Percentiles rank a stretch among this genome's conserved stretches.
phyloP scores from a whole-genome alignment of 1,140 invertebrate species.

The Adoxophyes honmai region DNA sequence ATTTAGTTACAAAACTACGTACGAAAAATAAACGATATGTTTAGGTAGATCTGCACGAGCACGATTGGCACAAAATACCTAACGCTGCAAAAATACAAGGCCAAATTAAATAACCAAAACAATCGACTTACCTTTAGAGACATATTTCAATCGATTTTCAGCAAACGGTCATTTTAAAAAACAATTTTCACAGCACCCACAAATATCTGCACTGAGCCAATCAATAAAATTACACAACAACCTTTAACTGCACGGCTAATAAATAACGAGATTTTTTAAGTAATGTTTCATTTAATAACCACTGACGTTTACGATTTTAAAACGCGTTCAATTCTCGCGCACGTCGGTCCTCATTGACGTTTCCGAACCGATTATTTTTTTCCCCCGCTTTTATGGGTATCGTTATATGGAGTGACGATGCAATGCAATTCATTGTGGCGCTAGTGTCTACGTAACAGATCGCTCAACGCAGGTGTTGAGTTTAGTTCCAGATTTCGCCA shows the following conservation, averaged over 20 bases:
- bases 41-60: too few species aligned
- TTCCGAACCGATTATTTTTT: constrained; percentile 1
- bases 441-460: background rate
- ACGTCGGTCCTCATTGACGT: background rate
- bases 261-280: background rate
- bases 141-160: constrained; percentile 14
- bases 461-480: background rate
- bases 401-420: background rate
- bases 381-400: background rate
- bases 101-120: background rate
- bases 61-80: too few species aligned
- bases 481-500: constrained; percentile 4
- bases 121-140: constrained; percentile 11
- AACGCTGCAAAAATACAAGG: constrained; percentile 1
- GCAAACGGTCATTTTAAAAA: constrained; percentile 5
- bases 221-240: background rate
- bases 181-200: background rate
- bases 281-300: background rate
- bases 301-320: constrained; percentile 10
- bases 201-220: background rate
- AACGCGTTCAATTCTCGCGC: background rate
- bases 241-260: background rate
- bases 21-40: background rate
- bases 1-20: background rate
- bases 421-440: background rate